A percentile compares a stretch with the other conserved stretches of the same genome.
phyloP scores from a whole-genome alignment of 2,113 vertebrate genomes.

The Gnathonemus longibarbis region DNA sequence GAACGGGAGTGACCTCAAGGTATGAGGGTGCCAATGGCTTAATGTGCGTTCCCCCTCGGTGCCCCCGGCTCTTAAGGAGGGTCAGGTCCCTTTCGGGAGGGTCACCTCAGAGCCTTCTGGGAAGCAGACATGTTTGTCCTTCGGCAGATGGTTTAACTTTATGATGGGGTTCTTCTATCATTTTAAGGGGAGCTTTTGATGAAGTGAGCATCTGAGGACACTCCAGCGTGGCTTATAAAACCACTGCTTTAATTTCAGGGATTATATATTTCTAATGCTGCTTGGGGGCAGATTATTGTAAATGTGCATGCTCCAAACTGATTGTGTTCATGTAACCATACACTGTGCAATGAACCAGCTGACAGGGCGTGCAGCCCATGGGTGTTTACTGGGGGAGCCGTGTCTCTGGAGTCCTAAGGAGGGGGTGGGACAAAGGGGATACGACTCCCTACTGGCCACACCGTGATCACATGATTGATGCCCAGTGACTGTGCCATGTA shows the following conservation, averaged over 20 bases:
- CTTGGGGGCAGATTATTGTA: not conserved
- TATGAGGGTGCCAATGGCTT: slow-evolving; percentile 30
- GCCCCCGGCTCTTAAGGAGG: not conserved
- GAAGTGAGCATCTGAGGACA: not conserved
- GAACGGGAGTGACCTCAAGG: slow-evolving; percentile 80
- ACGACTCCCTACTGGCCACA: not conserved
- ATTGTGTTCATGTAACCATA: not conserved
- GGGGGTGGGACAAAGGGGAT: not conserved
- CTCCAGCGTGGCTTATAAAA: not conserved
- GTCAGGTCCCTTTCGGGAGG: not conserved
- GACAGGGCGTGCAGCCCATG: not conserved
- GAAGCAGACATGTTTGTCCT: not conserved
- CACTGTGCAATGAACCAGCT: not conserved
- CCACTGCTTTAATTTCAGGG: not conserved
- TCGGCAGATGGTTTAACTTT: not conserved
- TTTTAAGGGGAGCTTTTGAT: not conserved
- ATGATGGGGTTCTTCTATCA: not conserved
- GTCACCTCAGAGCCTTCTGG: no score
- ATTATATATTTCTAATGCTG: not conserved
- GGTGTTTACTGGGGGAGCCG: not conserved
- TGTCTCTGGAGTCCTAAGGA: not conserved
- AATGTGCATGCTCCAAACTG: not conserved
- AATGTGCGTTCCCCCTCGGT: not conserved
- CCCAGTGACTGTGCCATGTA: slow-evolving; percentile 2
- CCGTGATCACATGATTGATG: not conserved